These are phyloP conservation scores for Aethes cnicana DNA, from an alignment of 2,888 invertebrate species.

Conservation along the genomic window DNA sequence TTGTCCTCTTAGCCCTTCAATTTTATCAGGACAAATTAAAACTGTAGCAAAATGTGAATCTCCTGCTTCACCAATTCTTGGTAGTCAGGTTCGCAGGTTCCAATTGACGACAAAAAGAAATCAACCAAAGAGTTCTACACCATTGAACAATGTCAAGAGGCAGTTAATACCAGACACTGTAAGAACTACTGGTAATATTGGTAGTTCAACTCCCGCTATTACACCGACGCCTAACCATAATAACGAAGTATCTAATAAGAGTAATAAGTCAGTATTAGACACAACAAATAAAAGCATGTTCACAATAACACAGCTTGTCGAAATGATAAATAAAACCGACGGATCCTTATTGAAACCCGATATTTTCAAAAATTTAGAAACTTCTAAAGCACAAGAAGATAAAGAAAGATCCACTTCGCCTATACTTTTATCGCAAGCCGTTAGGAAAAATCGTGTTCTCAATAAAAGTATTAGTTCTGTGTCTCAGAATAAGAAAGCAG, in stretches of 20 bases:
- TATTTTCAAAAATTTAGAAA: slow-evolving; percentile 17
- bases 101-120: slow-evolving; percentile 51
- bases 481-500: slow-evolving; percentile 37
- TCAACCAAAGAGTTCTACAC: slow-evolving; percentile 45
- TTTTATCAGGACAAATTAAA: slow-evolving; percentile 57
- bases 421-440: slow-evolving; percentile 64
- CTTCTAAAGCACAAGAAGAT: slow-evolving; percentile 19
- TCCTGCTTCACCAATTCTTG: slow-evolving; percentile 63
- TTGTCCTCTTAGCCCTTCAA: slow-evolving; percentile 60
- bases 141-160: slow-evolving; percentile 43
- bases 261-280: slow-evolving; percentile 39
- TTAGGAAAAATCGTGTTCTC: slow-evolving; percentile 44
- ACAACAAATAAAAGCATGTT: slow-evolving; percentile 65
- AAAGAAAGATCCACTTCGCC: slow-evolving; percentile 61
- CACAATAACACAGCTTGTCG: slow-evolving; percentile 71
- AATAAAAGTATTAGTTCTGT: slow-evolving; percentile 29
- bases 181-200: slow-evolving; percentile 34
- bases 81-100: slow-evolving; percentile 57
- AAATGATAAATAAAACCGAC: slow-evolving; percentile 66
- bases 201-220: too few relatives aligned
- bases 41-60: slow-evolving; percentile 24
- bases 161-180: slow-evolving; percentile 43
- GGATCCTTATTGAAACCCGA: slow-evolving; percentile 18
- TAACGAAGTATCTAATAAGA: slow-evolving; percentile 29
- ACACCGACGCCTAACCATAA: slow-evolving; percentile 32